phyloP scores from a whole-genome alignment of 2,888 invertebrate species.

The Drosophila diplacantha region DNA sequence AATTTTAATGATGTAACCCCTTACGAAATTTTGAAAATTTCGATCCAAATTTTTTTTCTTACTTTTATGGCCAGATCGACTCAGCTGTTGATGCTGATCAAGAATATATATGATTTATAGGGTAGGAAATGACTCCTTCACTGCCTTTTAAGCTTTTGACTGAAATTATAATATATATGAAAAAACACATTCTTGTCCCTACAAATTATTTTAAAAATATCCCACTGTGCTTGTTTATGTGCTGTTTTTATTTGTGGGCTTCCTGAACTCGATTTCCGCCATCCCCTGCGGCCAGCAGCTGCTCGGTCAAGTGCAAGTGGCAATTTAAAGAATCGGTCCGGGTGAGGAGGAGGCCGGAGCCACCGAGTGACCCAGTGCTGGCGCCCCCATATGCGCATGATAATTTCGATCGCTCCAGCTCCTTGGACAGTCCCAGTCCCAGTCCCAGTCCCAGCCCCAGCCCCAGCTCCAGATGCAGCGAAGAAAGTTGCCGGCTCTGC shows the following conservation, averaged over 20 bases:
- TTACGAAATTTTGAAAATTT: no score
- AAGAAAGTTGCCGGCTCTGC: constrained; percentile 57
- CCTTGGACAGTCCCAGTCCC: background rate
- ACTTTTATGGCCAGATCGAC: no score
- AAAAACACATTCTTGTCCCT: no score
- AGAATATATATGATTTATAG: no score
- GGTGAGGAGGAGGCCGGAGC: constrained; percentile 23
- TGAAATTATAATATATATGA: no score
- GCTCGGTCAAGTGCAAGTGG: constrained; percentile 70
- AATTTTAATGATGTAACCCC: no score
- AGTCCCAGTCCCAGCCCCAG: background rate
- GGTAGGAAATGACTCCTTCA: no score
- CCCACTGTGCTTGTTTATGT: constrained; percentile 7
- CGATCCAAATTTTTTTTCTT: no score
- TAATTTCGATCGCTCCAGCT: constrained; percentile 35
- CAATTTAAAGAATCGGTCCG: constrained; percentile 66
- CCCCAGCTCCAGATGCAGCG: constrained; percentile 16
- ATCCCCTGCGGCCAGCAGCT: constrained; percentile 25
- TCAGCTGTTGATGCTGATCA: no score
- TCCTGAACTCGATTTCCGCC: constrained; percentile 17
- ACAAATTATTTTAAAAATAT: background rate
- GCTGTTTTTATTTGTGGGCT: constrained; percentile 1
- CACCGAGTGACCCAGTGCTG: constrained; percentile 58
- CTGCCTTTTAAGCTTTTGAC: no score
- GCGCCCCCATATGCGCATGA: constrained; percentile 63